Evolutionary conservation across 2,888 invertebrate genomes (phyloP).

Genomic region (Folsomia candida): DNA sequence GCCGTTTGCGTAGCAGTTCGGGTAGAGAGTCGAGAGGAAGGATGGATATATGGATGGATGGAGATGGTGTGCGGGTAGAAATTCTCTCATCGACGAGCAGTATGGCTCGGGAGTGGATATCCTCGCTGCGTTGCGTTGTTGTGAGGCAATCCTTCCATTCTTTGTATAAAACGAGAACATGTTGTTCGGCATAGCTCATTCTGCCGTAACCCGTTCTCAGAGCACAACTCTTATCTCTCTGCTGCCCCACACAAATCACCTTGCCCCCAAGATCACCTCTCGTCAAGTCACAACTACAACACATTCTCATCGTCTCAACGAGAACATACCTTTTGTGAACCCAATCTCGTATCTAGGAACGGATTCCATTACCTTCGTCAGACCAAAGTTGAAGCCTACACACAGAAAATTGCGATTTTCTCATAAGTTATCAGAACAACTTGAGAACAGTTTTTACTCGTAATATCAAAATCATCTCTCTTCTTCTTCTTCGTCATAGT

Average conservation of each 20-base stretch:
- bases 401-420: neutral
- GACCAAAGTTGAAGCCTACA: neutral
- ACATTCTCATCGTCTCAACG: neutral
- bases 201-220: constrained; percentile 35
- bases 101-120: too few species aligned
- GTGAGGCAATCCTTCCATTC: neutral
- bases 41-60: neutral
- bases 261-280: neutral
- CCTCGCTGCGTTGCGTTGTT: neutral
- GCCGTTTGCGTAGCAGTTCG: too few species aligned
- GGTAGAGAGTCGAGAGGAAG: neutral
- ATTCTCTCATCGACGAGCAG: neutral
- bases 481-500: neutral
- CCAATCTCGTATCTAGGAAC: neutral
- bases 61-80: neutral
- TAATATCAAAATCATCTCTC: too few species aligned
- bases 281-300: neutral
- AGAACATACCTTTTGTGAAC: neutral
- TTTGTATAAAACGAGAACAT: constrained; percentile 30
- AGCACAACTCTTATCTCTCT: constrained; percentile 19
- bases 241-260: too few species aligned
- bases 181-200: constrained; percentile 32
- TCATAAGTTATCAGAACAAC: neutral
- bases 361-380: neutral
- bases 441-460: neutral